Percentiles rank a stretch among this genome's conserved stretches.
These are phyloP conservation scores for Mechanitis mazaeus DNA, from an alignment of 2,888 invertebrate genomes.

Conservation along the genomic window DNA sequence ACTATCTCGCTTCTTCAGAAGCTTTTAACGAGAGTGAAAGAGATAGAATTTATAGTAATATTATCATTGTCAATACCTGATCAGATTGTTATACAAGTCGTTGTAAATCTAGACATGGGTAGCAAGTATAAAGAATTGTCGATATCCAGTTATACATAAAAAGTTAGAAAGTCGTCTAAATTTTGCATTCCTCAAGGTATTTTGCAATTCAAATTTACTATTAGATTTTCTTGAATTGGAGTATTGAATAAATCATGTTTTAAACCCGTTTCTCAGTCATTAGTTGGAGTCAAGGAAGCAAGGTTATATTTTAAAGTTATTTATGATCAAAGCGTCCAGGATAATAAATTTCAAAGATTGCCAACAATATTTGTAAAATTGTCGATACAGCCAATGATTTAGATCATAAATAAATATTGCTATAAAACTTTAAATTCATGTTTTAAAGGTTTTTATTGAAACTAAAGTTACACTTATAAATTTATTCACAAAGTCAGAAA, in stretches of 20 bases:
- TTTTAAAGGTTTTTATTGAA: background rate
- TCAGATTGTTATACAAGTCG: conserved; percentile 6
- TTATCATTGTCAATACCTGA: conserved; percentile 23
- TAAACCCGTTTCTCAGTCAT: conserved; percentile 16
- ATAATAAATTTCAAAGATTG: conserved; percentile 23
- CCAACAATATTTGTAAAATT: conserved; percentile 11
- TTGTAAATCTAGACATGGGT: background rate
- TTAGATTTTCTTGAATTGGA: conserved; percentile 10
- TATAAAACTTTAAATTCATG: background rate
- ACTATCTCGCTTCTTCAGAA: conserved; percentile 27
- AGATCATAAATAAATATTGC: conserved; percentile 5
- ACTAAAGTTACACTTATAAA: no score
- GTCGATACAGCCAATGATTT: conserved; percentile 9
- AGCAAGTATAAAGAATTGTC: background rate
- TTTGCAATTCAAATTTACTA: conserved; percentile 7
- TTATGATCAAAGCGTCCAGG: conserved; percentile 14
- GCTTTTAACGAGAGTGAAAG: conserved; percentile 14
- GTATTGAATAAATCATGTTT: conserved; percentile 13
- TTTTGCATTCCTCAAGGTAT: background rate
- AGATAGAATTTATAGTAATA: conserved; percentile 8
- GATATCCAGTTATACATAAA: no score
- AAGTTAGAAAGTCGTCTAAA: no score
- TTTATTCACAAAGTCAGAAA: no score
- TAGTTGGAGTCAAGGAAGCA: conserved; percentile 12
- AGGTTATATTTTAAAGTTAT: conserved; percentile 18